phyloP scores from a whole-genome alignment of 2,888 invertebrate species.

The Amitus sp. region DNA sequence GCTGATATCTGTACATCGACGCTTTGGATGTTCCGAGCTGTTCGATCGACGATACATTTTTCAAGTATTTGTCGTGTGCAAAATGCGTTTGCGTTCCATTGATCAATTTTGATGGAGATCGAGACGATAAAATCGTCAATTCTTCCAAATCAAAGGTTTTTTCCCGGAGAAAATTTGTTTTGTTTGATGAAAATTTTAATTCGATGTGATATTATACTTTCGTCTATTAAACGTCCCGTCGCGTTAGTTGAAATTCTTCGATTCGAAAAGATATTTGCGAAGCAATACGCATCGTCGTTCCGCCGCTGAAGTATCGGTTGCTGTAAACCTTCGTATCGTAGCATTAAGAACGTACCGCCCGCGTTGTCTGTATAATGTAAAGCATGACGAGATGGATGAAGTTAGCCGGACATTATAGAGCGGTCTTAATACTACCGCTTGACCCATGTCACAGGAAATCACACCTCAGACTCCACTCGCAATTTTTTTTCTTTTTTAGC shows the following conservation, averaged over 20 bases:
- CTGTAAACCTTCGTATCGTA: constrained; percentile 53
- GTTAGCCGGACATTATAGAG: constrained; percentile 44
- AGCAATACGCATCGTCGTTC: constrained; percentile 41
- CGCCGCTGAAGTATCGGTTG: constrained; percentile 49
- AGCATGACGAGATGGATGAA: constrained; percentile 49
- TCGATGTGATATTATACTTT: no score
- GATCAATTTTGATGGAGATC: not conserved
- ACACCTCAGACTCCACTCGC: constrained; percentile 40
- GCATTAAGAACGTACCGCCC: constrained; percentile 48
- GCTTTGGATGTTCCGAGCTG: not conserved
- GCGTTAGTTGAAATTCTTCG: constrained; percentile 46
- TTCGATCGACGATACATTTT: not conserved
- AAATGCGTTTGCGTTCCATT: not conserved
- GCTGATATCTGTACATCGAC: not conserved
- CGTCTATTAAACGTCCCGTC: no score
- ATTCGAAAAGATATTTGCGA: constrained; percentile 41
- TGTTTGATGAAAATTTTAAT: no score
- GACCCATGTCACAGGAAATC: constrained; percentile 29
- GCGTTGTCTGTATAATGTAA: constrained; percentile 51
- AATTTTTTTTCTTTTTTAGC: constrained; percentile 21
- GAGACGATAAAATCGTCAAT: no score
- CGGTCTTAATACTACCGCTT: constrained; percentile 48
- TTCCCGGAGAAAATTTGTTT: no score
- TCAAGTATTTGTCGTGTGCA: constrained; percentile 1
- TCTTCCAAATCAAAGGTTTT: not conserved